Conservation (phyloP, 2,888 invertebrate species). For the Drosophila phalerata region DNA sequence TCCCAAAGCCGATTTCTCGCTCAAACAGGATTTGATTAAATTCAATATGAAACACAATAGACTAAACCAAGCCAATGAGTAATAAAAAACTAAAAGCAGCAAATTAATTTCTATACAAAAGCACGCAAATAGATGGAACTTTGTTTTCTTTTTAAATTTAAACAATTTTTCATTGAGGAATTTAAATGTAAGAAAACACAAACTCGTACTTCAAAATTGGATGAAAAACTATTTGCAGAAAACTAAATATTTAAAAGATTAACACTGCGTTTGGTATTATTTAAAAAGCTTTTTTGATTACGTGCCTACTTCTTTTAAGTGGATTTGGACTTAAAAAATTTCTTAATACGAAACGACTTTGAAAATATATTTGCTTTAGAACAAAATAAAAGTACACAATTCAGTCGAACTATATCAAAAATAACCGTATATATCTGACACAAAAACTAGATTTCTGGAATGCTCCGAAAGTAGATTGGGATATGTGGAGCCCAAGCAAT, state of each 20-base stretch:
- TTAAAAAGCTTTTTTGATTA: too few relatives aligned
- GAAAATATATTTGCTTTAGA: too few relatives aligned
- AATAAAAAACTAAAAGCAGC: background rate
- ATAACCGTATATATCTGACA: background rate
- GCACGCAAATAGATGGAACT: background rate
- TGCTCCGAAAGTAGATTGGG: conserved; percentile 4
- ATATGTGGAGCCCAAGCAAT: conserved; percentile 15
- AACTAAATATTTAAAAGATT: too few relatives aligned
- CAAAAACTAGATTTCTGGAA: conserved; percentile 2
- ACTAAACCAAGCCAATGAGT: background rate
- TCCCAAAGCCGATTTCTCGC: conserved; percentile 43
- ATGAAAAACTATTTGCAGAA: too few relatives aligned
- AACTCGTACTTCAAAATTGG: background rate
- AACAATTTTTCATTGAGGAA: background rate
- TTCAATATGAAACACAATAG: background rate
- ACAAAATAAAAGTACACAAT: too few relatives aligned
- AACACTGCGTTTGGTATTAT: too few relatives aligned
- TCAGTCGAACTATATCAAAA: too few relatives aligned
- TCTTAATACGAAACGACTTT: too few relatives aligned
- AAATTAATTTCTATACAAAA: background rate
- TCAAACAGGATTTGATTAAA: conserved; percentile 34
- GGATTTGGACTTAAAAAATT: too few relatives aligned
- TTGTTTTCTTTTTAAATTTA: background rate
- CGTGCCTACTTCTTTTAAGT: too few relatives aligned
- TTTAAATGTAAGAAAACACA: background rate